phyloP scores from a whole-genome alignment of 2,797 vertebrate genomes.

The Anniella stebbinsi region DNA sequence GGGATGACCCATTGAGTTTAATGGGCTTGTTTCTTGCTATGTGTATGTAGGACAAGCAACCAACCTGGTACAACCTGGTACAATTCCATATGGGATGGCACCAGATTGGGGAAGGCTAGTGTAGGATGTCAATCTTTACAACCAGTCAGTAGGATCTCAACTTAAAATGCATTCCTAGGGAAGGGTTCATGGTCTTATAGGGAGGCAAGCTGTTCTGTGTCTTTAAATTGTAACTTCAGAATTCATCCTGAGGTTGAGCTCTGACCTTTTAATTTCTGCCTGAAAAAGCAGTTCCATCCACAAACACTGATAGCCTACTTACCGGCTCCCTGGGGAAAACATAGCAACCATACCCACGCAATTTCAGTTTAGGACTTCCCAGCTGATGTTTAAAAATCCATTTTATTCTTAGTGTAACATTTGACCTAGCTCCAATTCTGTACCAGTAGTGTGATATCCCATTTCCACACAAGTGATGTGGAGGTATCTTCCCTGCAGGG shows the following conservation, averaged over 20 bases:
- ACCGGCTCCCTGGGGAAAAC: neutral
- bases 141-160: neutral
- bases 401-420: neutral
- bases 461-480: neutral
- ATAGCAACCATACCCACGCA: neutral
- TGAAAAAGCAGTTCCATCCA: neutral
- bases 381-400: conserved; percentile 1
- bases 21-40: neutral
- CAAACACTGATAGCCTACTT: neutral
- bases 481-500: neutral
- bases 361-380: conserved; percentile 1
- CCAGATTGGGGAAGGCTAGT: too few species aligned
- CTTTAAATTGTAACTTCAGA: neutral
- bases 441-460: neutral
- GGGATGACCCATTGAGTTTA: neutral
- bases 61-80: too few species aligned
- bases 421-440: neutral
- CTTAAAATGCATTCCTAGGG: neutral
- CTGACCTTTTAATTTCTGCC: neutral
- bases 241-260: neutral
- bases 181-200: neutral
- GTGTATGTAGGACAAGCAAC: too few species aligned
- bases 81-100: too few species aligned
- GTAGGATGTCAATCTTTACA: too few species aligned
- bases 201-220: neutral